Evolutionary conservation across 2,113 vertebrate genomes (phyloP).

Genomic region (Formicarius rufipectus): DNA sequence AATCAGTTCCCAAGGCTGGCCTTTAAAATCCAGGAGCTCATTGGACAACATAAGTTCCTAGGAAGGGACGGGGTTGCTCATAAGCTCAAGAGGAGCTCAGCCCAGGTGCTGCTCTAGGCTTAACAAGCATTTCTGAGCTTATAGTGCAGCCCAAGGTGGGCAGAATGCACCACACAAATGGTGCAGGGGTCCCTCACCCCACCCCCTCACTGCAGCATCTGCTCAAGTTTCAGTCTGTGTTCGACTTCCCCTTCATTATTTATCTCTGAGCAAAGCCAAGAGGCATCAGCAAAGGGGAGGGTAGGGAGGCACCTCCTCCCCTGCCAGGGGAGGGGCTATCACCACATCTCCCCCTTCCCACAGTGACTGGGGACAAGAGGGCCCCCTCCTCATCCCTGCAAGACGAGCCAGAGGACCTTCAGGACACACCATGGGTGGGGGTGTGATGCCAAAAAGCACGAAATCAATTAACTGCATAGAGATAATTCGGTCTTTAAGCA

Average conservation of each 20-base stretch:
- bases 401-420: neutral
- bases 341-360: accelerated
- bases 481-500: no score
- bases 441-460: no score
- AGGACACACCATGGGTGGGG: accelerated
- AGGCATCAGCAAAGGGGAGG: neutral
- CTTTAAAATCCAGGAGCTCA: neutral
- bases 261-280: neutral
- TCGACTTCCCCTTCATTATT: neutral
- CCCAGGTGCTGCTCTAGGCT: neutral
- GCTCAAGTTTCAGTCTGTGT: neutral
- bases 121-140: neutral
- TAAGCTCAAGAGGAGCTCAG: no score
- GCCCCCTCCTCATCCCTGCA: neutral
- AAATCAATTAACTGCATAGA: no score
- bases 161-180: neutral
- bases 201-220: neutral
- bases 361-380: neutral
- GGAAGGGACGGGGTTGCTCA: neutral
- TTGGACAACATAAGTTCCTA: neutral
- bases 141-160: neutral
- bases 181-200: neutral
- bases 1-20: neutral
- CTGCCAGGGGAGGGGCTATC: no score
- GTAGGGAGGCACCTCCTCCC: neutral